These are phyloP conservation scores for Drosophila orena DNA, from an alignment of 1,140 invertebrate species.

Conservation along the genomic window DNA sequence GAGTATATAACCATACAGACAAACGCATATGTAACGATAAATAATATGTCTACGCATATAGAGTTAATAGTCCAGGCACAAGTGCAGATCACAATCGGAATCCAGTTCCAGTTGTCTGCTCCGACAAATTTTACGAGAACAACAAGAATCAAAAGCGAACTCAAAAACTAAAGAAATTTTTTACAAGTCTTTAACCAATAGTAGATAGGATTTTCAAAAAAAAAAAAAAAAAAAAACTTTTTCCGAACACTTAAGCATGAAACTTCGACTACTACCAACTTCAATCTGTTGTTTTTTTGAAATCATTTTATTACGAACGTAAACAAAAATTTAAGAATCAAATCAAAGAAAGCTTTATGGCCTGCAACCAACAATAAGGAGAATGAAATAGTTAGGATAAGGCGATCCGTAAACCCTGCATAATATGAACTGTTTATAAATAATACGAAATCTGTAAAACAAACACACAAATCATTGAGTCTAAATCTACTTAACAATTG, in stretches of 20 bases:
- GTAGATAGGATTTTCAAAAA: constrained; percentile 31
- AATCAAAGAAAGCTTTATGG: constrained; percentile 57
- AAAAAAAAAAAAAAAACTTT: constrained; percentile 5
- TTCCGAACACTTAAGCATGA: constrained; percentile 28
- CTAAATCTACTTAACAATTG: constrained; percentile 64
- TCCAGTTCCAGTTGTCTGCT: constrained; percentile 25
- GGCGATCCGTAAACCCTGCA: constrained; percentile 39
- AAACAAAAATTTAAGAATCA: constrained; percentile 23
- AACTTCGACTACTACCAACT: constrained; percentile 34
- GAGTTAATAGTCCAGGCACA: constrained; percentile 56
- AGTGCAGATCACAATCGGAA: constrained; percentile 29
- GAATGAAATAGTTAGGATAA: constrained; percentile 31
- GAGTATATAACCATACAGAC: constrained; percentile 34
- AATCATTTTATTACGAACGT: constrained; percentile 43
- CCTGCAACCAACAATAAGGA: constrained; percentile 49
- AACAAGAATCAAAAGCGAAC: constrained; percentile 56
- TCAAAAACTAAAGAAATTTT: constrained; percentile 43
- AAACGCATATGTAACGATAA: constrained; percentile 37
- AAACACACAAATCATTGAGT: constrained; percentile 52
- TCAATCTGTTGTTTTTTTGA: constrained; percentile 23
- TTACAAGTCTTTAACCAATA: constrained; percentile 51
- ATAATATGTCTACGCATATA: constrained; percentile 43
- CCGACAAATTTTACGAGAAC: constrained; percentile 43
- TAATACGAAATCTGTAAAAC: constrained; percentile 43
- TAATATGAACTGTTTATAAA: constrained; percentile 53